phyloP scores from a whole-genome alignment of 2,888 invertebrate species.

The Onthophagus sagittarius region DNA sequence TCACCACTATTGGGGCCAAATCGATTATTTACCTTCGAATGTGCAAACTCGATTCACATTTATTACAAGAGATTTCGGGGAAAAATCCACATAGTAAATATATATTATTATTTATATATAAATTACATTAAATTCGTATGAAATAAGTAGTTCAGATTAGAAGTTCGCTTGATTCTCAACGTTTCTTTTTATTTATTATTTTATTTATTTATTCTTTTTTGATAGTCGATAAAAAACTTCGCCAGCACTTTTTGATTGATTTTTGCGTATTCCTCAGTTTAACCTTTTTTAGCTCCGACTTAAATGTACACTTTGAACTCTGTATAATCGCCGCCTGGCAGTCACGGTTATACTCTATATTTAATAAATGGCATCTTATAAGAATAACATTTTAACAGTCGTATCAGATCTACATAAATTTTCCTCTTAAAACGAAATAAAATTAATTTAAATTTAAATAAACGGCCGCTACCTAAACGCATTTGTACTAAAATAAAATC shows the following conservation, averaged over 20 bases:
- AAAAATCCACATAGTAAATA: constrained; percentile 10
- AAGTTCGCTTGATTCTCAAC: background rate
- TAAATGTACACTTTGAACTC: background rate
- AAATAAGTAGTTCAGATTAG: constrained; percentile 1
- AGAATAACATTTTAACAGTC: constrained; percentile 19
- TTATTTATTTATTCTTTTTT: no score
- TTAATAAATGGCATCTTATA: constrained; percentile 18
- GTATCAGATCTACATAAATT: constrained; percentile 6
- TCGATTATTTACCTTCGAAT: background rate
- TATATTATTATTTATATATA: constrained; percentile 1
- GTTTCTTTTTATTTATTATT: background rate
- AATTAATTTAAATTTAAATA: background rate
- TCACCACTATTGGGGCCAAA: background rate
- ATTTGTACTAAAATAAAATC: constrained; percentile 3
- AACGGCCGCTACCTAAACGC: background rate
- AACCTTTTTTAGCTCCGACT: background rate
- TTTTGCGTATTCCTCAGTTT: background rate
- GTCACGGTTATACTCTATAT: background rate
- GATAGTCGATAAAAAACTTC: background rate
- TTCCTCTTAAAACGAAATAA: background rate
- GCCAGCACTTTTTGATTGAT: background rate
- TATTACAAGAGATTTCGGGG: background rate
- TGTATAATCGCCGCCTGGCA: background rate
- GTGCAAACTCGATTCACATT: background rate
- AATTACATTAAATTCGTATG: constrained; percentile 12